phyloP scores from a whole-genome alignment of 2,888 invertebrate species.

The Tribolium freemani region DNA sequence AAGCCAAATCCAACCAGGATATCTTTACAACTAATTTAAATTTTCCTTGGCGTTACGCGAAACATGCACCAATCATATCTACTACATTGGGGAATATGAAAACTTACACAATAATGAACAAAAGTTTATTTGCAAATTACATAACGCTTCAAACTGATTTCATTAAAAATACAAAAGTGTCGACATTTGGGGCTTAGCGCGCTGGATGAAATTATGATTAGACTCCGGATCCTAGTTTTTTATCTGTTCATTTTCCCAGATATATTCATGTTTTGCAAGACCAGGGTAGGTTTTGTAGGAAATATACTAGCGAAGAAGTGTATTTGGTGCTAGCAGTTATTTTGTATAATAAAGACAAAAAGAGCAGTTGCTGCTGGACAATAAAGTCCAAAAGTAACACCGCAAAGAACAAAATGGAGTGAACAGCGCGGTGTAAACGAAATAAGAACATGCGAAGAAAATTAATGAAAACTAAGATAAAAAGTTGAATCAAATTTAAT shows the following conservation, averaged over 20 bases:
- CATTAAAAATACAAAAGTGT: not conserved
- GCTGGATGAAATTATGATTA: not conserved
- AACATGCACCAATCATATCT: constrained; percentile 20
- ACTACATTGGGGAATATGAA: constrained; percentile 3
- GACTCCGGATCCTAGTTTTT: too few species aligned
- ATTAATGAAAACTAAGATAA: not conserved
- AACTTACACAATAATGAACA: constrained; percentile 7
- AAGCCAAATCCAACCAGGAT: not conserved
- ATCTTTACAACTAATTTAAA: constrained; percentile 22
- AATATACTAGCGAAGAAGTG: too few species aligned
- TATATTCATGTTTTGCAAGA: too few species aligned
- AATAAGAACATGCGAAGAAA: not conserved
- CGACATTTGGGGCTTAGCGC: not conserved
- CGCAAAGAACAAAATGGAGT: not conserved
- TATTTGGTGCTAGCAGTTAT: too few species aligned
- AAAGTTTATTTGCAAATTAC: not conserved
- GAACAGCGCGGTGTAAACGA: not conserved
- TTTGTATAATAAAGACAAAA: too few species aligned
- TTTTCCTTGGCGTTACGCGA: constrained; percentile 3
- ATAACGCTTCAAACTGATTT: not conserved
- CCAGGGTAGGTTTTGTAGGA: too few species aligned
- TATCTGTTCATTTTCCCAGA: too few species aligned
- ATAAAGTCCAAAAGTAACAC: too few species aligned
- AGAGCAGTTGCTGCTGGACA: too few species aligned
- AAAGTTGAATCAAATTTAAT: not conserved